Evolutionary conservation across 2,113 vertebrate species (phyloP).

Genomic region (Nasalis larvatus): DNA sequence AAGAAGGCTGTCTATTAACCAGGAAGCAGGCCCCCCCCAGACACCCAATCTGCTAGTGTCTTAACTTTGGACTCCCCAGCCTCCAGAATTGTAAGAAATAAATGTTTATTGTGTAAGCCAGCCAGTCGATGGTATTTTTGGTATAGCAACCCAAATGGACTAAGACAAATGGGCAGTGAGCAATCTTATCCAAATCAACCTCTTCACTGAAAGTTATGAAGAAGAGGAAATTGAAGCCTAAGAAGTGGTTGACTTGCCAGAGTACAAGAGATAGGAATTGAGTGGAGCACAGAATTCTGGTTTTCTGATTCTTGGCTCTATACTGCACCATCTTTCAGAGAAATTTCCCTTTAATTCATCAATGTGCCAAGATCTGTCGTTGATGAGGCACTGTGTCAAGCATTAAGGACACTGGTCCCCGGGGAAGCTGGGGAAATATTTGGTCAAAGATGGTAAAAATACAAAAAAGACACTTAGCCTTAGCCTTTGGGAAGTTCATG

Average conservation of each 20-base stretch:
- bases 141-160: neutral
- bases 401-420: neutral
- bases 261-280: neutral
- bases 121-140: neutral
- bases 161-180: neutral
- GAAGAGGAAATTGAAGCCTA: neutral
- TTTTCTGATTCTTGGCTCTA: neutral
- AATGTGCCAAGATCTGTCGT: fast-evolving
- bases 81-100: neutral
- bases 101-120: neutral
- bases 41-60: neutral
- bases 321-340: neutral
- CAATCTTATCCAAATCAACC: neutral
- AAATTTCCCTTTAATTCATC: neutral
- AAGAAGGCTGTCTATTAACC: neutral
- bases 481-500: neutral
- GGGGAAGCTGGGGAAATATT: neutral
- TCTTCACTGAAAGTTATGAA: neutral
- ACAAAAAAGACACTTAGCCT: neutral
- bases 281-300: neutral
- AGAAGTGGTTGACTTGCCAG: neutral
- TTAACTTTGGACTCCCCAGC: neutral
- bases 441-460: neutral
- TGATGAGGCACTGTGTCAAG: neutral
- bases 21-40: neutral